Conservation (phyloP, 1,140 invertebrate species). For the Drosophila tropicalis region DNA sequence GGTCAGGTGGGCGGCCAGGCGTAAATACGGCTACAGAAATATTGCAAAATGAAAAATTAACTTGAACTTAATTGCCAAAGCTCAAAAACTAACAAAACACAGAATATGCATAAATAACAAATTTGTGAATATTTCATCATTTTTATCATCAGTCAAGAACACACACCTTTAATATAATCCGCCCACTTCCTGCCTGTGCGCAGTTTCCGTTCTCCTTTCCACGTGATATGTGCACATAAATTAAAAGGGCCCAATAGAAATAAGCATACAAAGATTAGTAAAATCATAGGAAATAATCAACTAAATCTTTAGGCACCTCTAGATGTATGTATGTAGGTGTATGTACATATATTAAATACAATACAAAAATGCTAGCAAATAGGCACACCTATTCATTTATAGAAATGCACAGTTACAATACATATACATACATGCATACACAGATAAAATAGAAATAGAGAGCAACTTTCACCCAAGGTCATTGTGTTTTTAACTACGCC, state of each 20-base stretch:
- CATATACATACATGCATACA: conserved; percentile 13
- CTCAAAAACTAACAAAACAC: not conserved
- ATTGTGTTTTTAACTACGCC: conserved; percentile 81
- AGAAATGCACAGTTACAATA: conserved; percentile 24
- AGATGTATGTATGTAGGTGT: conserved; percentile 67
- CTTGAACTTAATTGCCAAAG: conserved; percentile 50
- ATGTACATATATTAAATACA: conserved; percentile 25
- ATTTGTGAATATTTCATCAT: conserved; percentile 42
- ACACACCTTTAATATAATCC: not conserved
- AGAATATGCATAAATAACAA: conserved; percentile 62
- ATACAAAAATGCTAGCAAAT: conserved; percentile 48
- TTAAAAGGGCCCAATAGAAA: not conserved
- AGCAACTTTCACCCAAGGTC: conserved; percentile 83
- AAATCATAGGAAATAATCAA: not conserved
- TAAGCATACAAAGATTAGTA: conserved; percentile 40
- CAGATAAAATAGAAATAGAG: conserved; percentile 79
- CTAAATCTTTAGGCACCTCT: not conserved
- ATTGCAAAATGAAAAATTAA: conserved; percentile 65
- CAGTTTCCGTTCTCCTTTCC: conserved; percentile 68
- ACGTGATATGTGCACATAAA: not conserved
- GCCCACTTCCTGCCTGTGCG: conserved; percentile 68
- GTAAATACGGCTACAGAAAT: conserved; percentile 47
- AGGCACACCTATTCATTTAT: conserved; percentile 8
- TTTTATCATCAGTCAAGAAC: conserved; percentile 1
- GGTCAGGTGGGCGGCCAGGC: conserved; percentile 63